Conservation (phyloP, 2,888 invertebrate genomes). For the Torymus tubicola region DNA sequence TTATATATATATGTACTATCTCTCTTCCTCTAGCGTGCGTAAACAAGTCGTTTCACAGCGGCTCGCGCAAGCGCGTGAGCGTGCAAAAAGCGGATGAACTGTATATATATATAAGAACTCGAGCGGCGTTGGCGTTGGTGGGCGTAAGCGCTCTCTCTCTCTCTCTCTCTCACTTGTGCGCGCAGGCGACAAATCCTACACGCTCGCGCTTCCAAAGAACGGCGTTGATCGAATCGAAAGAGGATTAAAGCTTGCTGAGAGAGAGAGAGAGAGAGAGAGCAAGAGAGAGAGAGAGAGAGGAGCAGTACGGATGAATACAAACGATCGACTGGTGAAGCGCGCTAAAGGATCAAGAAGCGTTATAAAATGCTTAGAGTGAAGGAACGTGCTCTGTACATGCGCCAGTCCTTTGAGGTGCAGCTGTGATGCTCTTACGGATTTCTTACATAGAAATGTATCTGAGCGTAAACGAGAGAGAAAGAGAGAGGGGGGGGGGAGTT, state of each 20-base stretch:
- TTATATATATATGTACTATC: background rate
- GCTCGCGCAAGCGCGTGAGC: too few species aligned
- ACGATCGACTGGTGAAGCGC: constrained; percentile 4
- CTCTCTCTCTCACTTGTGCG: background rate
- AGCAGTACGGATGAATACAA: constrained; percentile 18
- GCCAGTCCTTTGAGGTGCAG: background rate
- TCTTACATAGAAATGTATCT: too few species aligned
- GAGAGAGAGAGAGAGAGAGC: too few species aligned
- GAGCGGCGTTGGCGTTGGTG: background rate
- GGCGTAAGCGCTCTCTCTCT: constrained; percentile 6
- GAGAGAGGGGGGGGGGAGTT: too few species aligned
- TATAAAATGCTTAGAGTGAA: constrained; percentile 5
- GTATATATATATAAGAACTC: constrained; percentile 11
- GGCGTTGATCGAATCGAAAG: constrained; percentile 25
- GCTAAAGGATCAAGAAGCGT: constrained; percentile 38
- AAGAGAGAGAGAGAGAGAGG: background rate
- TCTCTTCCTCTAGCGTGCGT: background rate
- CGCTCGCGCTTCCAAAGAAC: background rate
- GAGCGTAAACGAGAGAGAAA: too few species aligned
- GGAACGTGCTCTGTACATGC: too few species aligned
- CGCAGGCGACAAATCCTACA: constrained; percentile 29
- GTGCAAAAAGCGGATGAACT: background rate
- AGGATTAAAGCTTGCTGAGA: constrained; percentile 31
- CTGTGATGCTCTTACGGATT: background rate
- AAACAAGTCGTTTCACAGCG: background rate